These are phyloP conservation scores for Peromyscus polionotus DNA, from an alignment of 2,113 vertebrate genomes.

Conservation along the genomic window DNA sequence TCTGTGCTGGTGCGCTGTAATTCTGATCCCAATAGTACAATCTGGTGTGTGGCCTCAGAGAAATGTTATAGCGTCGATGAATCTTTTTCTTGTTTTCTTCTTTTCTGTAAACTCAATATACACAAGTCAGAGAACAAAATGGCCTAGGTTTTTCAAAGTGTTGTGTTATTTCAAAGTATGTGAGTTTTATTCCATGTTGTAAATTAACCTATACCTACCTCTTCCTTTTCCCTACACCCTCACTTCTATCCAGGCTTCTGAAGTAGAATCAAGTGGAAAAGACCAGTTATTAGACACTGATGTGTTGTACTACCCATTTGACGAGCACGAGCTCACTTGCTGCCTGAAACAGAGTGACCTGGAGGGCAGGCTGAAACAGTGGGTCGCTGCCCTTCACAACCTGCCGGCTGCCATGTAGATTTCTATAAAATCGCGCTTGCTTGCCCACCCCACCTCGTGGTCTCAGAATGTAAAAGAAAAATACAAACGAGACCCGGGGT, in stretches of 20 bases:
- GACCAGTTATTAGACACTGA: neutral
- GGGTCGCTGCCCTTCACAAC: neutral
- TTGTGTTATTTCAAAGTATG: neutral
- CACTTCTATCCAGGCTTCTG: neutral
- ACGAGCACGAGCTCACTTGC: neutral
- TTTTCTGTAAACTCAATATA: neutral
- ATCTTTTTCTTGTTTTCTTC: neutral
- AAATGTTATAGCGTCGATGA: neutral
- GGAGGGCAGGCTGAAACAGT: neutral
- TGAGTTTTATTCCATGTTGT: conserved; percentile 8
- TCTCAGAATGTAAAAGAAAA: neutral
- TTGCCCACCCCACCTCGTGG: neutral
- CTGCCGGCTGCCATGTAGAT: neutral
- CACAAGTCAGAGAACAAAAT: neutral
- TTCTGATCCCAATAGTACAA: neutral
- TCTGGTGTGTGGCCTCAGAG: neutral
- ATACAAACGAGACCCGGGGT: neutral
- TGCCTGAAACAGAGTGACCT: neutral
- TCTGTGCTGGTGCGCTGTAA: neutral
- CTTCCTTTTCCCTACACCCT: neutral
- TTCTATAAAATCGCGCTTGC: neutral
- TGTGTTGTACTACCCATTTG: neutral
- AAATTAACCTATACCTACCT: neutral
- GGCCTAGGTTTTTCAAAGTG: neutral
- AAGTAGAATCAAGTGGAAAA: neutral